Conservation (phyloP, 2,113 vertebrate genomes). For the Pangasianodon gigas region DNA sequence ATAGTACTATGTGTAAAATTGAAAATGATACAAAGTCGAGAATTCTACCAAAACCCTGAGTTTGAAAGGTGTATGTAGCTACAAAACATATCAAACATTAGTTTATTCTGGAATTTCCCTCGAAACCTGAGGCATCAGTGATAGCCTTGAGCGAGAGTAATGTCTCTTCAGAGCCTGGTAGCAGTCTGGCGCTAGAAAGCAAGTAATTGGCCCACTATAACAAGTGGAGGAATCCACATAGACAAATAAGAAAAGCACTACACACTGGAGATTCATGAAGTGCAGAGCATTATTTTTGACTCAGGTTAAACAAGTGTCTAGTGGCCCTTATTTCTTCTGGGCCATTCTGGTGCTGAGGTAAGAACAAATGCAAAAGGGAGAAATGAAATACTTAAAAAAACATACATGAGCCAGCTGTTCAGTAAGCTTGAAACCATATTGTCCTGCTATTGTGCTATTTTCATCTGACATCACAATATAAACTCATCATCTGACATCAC, state of each 20-base stretch:
- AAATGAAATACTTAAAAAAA: background rate
- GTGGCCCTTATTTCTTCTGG: background rate
- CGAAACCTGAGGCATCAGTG: background rate
- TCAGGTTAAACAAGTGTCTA: background rate
- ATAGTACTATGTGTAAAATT: background rate
- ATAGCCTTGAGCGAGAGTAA: constrained; percentile 9
- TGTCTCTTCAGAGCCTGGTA: constrained; percentile 29
- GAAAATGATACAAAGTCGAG: background rate
- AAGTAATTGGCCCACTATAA: constrained; percentile 48
- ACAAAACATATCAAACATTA: background rate
- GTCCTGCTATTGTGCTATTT: background rate
- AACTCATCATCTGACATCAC: background rate
- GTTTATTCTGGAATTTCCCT: background rate
- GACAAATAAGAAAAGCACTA: constrained; percentile 28
- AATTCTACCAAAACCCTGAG: background rate
- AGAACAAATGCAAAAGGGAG: background rate
- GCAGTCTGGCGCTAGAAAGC: constrained; percentile 25
- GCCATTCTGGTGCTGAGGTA: background rate
- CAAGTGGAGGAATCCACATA: constrained; percentile 36
- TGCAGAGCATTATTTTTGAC: background rate
- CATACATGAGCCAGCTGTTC: background rate
- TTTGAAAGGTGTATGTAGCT: background rate
- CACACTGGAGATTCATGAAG: constrained; percentile 31
- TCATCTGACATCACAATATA: background rate
- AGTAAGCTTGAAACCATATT: background rate